These are phyloP conservation scores for Drosophila bipectinata DNA, from an alignment of 1,140 invertebrate species.

Conservation along the genomic window DNA sequence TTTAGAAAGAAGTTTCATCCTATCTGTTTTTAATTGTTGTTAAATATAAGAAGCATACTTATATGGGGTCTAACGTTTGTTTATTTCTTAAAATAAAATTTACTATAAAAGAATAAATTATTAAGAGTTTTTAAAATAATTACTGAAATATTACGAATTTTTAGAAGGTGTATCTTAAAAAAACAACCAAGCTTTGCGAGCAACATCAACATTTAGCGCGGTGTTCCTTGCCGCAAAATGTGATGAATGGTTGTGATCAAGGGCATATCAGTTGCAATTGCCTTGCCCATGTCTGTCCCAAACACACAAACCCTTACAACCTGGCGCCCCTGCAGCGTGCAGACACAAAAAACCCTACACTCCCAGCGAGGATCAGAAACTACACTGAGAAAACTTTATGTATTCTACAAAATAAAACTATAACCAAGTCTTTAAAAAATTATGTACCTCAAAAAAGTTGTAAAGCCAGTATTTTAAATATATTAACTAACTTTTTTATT, in stretches of 20 bases:
- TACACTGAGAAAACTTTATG: constrained; percentile 2
- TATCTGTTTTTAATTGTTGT: not conserved
- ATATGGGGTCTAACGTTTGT: not conserved
- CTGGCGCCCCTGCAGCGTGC: constrained; percentile 46
- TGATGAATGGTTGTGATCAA: constrained; percentile 58
- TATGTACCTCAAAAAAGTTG: not conserved
- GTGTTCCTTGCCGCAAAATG: constrained; percentile 33
- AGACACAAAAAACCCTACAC: constrained; percentile 16
- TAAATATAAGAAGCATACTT: not conserved
- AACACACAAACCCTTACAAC: constrained; percentile 26
- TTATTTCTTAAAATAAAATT: too few species aligned
- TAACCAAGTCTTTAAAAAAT: not conserved
- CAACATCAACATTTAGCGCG: constrained; percentile 33
- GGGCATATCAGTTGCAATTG: constrained; percentile 63
- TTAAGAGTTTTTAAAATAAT: not conserved
- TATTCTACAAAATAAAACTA: not conserved
- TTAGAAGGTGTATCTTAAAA: constrained; percentile 1
- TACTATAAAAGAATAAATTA: too few species aligned
- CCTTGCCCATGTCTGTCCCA: constrained; percentile 32
- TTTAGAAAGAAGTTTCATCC: not conserved
- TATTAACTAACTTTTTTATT: not conserved
- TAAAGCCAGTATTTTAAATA: not conserved
- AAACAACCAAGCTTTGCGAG: constrained; percentile 7
- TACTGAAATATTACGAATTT: constrained; percentile 11
- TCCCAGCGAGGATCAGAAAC: constrained; percentile 1